phyloP scores from a whole-genome alignment of 2,797 vertebrate genomes.

The Alfaro cultratus region DNA sequence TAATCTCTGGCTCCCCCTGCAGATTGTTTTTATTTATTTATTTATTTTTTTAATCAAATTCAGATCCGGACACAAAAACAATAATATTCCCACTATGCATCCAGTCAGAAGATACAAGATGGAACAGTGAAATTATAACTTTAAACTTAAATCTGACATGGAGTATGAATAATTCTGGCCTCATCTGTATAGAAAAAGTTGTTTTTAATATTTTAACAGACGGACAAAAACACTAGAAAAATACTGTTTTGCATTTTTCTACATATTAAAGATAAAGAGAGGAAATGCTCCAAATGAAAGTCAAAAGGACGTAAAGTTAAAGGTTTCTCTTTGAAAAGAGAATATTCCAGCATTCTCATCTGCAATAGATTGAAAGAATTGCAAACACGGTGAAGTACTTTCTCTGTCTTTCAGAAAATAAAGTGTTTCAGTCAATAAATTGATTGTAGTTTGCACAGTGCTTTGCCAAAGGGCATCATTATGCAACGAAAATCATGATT shows the following conservation, averaged over 20 bases:
- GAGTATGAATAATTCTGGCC: not conserved
- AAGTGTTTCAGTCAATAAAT: not conserved
- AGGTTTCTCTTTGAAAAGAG: not conserved
- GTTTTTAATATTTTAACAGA: not conserved
- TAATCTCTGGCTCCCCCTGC: not conserved
- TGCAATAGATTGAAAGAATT: not conserved
- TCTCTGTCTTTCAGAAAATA: not conserved
- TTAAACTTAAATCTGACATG: not conserved
- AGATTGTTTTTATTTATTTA: not conserved
- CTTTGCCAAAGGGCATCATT: not conserved
- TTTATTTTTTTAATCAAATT: not conserved
- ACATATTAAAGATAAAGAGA: not conserved
- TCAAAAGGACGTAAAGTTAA: not conserved
- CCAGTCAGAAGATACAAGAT: not conserved
- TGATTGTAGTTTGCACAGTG: not conserved
- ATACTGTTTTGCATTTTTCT: not conserved
- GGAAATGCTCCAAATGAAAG: not conserved
- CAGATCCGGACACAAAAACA: not conserved
- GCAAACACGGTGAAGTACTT: not conserved
- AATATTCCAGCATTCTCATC: not conserved
- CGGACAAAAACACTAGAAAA: not conserved
- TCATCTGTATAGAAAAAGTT: not conserved
- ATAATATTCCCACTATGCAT: not conserved
- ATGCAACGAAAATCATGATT: constrained; percentile 4
- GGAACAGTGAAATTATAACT: not conserved